These are phyloP conservation scores for Chrysotoxum bicinctum DNA, from an alignment of 2,888 invertebrate genomes.

Conservation along the genomic window DNA sequence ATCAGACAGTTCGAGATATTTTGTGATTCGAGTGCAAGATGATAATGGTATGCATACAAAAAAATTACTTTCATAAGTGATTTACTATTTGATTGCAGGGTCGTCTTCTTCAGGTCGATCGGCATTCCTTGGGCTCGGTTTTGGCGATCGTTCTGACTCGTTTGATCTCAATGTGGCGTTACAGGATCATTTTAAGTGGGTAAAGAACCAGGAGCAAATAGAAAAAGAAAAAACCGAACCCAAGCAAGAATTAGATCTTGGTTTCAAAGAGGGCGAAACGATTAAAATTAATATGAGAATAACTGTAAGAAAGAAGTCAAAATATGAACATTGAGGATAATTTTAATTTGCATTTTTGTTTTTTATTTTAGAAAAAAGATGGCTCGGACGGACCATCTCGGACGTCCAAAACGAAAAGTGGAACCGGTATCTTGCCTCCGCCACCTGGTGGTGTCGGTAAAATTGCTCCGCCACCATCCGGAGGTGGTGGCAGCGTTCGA, in stretches of 20 bases:
- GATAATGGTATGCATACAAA: constrained; percentile 88
- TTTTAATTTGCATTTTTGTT: constrained; percentile 24
- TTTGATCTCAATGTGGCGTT: constrained; percentile 99
- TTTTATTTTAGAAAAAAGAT: constrained; percentile 90
- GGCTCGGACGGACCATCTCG: constrained; percentile 87
- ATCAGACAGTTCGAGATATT: constrained; percentile 98
- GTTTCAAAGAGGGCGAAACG: constrained; percentile 99
- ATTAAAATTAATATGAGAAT: constrained; percentile 99
- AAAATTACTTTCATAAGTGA: neutral
- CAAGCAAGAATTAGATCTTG: constrained; percentile 93
- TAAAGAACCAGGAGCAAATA: constrained; percentile 91
- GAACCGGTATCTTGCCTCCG: constrained; percentile 89
- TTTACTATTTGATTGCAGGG: constrained; percentile 46
- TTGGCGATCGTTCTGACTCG: constrained; percentile 98
- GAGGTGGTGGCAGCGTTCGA: constrained; percentile 76
- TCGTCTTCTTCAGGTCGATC: constrained; percentile 84
- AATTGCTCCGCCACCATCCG: constrained; percentile 89
- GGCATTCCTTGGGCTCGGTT: constrained; percentile 98
- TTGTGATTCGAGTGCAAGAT: constrained; percentile 97
- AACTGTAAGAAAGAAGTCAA: constrained; percentile 85
- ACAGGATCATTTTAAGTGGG: constrained; percentile 98
- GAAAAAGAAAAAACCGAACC: constrained; percentile 90
- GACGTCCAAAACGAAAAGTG: constrained; percentile 85
- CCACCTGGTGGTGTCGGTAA: constrained; percentile 88
- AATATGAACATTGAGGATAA: neutral